These are phyloP conservation scores for Psittacula cyanocephala DNA, from an alignment of 2,113 vertebrate genomes.

Conservation along the genomic window DNA sequence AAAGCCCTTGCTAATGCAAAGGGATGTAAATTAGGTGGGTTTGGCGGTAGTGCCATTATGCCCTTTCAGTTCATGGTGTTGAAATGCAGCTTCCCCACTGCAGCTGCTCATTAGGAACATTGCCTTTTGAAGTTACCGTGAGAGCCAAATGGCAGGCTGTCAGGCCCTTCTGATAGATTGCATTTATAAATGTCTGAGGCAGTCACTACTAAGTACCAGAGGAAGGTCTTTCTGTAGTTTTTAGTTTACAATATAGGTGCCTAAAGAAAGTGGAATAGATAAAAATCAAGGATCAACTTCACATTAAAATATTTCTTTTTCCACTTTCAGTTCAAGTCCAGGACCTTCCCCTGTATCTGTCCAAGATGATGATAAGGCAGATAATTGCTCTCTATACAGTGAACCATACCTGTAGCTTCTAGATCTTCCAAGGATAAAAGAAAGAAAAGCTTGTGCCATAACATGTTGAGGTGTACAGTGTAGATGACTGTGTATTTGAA, in stretches of 20 bases:
- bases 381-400: rapidly evolving
- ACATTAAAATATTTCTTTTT: not conserved
- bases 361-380: not conserved
- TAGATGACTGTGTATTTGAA: not conserved
- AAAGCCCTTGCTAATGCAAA: slow-evolving; percentile 33
- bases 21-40: slow-evolving; percentile 65
- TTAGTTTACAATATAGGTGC: rapidly evolving
- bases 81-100: slow-evolving; percentile 60
- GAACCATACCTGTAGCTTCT: not conserved
- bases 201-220: not conserved
- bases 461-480: rapidly evolving
- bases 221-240: not conserved
- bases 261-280: not conserved
- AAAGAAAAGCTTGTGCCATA: not conserved
- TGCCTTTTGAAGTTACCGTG: slow-evolving; percentile 62
- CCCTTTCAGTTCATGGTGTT: slow-evolving; percentile 41
- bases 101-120: slow-evolving; percentile 68
- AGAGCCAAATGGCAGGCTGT: slow-evolving; percentile 62
- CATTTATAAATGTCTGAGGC: not conserved
- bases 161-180: not conserved
- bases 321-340: not conserved
- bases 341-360: rapidly evolving
- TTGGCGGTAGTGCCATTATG: slow-evolving; percentile 22
- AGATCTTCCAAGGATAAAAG: not conserved
- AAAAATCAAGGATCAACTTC: not conserved